Evolutionary conservation across 1,140 invertebrate species (phyloP), one percentile per base, ranked within the genome.

Genomic region (Pygmarrhopalites habei): DNA sequence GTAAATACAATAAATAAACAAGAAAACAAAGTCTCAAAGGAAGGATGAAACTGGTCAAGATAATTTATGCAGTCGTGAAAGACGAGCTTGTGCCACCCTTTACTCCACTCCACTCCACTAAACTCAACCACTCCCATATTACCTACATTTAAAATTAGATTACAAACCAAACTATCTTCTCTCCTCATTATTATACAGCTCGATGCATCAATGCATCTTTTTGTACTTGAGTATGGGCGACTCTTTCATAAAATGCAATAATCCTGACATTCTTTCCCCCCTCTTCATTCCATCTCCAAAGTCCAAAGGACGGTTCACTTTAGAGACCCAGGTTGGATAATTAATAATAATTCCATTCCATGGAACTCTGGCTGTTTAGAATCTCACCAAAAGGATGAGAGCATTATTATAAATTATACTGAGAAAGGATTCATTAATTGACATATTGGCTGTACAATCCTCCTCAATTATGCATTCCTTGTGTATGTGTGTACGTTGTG

Each of bases 11-110:
- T 7, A 35, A 35, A 35, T 35, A 35, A 35, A 35, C 32, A 35
- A 15, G 32, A 35, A 35, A 35, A 35, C 32, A 35, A 35, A 35
- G 5, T 35, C 32, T 35, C 32, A 35, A 35, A n/a, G 5, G 44
- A 47, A n/a, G 44, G 44, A 25, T 47, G n/a, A 47, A n/a, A 47
- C n/a, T n/a, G n/a, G n/a, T n/a, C 7, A 47, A 7, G 32, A 35
- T 35, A 35, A 35, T 35, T 35, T 35, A 46, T 46, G 5, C 44
- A 39, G 17, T 39, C 35, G 35, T 49, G 46, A 49, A 49, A 49
- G 46, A 15, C 23, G 23, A n/a, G 5, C 49, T 52, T 52, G 49
- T 52, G 49, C 49, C 30, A 57, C 29, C 29, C 29, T 57, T 57
- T 57, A 4, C 21, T 57, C 23, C 7, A 10, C n/a, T n/a, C n/a